Evolutionary conservation across 2,797 vertebrate genomes (phyloP), one percentile per base, ranked within the genome.

Genomic region (Macropodus opercularis): DNA sequence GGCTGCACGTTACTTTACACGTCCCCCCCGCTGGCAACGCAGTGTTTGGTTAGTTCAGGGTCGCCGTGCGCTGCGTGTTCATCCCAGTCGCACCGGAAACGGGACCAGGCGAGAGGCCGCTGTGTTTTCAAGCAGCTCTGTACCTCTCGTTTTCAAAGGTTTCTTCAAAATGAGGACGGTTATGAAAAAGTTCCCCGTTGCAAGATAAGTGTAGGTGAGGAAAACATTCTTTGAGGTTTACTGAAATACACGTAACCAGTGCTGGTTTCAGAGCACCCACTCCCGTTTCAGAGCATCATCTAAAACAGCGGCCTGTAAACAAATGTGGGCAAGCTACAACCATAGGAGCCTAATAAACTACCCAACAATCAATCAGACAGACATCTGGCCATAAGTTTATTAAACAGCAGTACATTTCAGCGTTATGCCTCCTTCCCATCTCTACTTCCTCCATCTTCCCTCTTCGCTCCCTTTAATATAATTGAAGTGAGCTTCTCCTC

Each of bases 21-120:
- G 56, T 80, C 72, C 81, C 72, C 81, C n/a, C 75, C 14, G n/a
- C 35, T 64, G 84, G 78, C 69, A 80, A 55, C 64, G 66, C 71
- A 70, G 22, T 84, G 83, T 89, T 89, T 88, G 85, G 84, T 85
- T 85, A 57, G 77, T 85, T 89, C 76, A 26, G 62, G 72, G 29
- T 56, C 60, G 71, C 67, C 80, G 72, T 77, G 55, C 69, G 65
- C 43, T 10, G 26, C 46, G 52, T 72, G 76, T 77, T 68, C 23
- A 38, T 50, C 40, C 53, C 66, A 72, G 69, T 26, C 53, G 59
- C 42, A 55, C 19, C 53, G 69, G 49, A 65, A 68, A 62, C 38
- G 35, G 40, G 31, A 70, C 17, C 3, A 8, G 13, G 39, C 43
- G 53, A 50, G 54, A 62, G n/a, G n/a, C 52, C 44, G 31, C 11